Evolutionary conservation across 2,113 vertebrate species (phyloP).

Genomic region (Nicator chloris): DNA sequence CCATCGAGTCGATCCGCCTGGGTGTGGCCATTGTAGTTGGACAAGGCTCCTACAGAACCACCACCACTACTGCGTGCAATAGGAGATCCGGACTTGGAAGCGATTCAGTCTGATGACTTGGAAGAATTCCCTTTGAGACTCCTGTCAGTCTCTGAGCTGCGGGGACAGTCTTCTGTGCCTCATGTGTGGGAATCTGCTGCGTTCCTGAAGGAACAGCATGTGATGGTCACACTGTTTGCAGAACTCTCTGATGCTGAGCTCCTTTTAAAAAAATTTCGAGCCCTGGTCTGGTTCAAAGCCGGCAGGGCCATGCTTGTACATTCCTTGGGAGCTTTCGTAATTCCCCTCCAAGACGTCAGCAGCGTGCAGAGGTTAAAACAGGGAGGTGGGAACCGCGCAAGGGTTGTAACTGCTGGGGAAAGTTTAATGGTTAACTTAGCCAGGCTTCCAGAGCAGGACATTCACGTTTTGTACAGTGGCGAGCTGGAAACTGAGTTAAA

Average conservation of each 20-base stretch:
- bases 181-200: background rate
- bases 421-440: background rate
- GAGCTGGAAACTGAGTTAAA: background rate
- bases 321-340: background rate
- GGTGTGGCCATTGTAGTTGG: background rate
- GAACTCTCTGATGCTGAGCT: background rate
- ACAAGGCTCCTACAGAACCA: background rate
- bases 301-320: accelerated
- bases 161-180: background rate
- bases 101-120: background rate
- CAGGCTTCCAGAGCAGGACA: background rate
- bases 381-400: accelerated
- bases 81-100: background rate
- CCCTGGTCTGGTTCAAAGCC: accelerated
- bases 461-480: background rate
- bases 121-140: background rate
- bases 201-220: accelerated
- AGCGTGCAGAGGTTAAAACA: background rate
- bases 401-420: background rate
- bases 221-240: too few relatives aligned
- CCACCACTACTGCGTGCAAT: accelerated
- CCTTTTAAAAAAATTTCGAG: background rate
- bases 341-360: background rate
- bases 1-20: accelerated
- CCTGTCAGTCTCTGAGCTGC: background rate